Evolutionary conservation across 2,797 vertebrate genomes (phyloP), one percentile per base, ranked within the genome.

Genomic region (Oceanodroma leucorhoa): DNA sequence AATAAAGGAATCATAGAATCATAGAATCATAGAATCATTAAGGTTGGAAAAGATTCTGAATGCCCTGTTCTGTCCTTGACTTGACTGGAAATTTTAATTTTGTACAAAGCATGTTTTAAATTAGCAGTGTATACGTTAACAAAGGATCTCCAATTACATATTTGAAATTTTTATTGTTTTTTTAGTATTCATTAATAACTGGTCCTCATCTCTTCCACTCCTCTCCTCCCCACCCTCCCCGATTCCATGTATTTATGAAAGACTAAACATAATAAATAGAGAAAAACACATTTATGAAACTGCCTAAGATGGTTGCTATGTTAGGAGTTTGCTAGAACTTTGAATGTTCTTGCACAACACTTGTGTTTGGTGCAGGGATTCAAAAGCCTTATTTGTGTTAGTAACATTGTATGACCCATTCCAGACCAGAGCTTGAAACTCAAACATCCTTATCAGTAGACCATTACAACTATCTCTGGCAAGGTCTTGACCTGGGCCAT

Each of bases 221-320:
- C 14, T 61, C 18, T 5, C 5, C 8, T 6, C 20, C 27, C 6
- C 5, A 5, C 14, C 32, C 14, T 10, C 4, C 11, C 13, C 2
- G 1, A 20, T 45, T 55, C n/a, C 43, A 3, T 45, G 22, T 40
- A 40, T 73, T 80, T 53, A n/a, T 40, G 20, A 50, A 66, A 62
- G 21, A 45, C 36, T 62, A 60, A 72, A 67, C 3, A 16, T 26
- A 53, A 60, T 41, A 46, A 40, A 46, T 14, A 64, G 32, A 85
- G 67, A 29, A 54, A 67, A 85, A 13, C 13, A 20, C 26, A 38
- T 54, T 43, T 61, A 24, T 67, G 30, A 83, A 77, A 10, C 12
- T 67, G 22, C n/a, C 15, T 11, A 27, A 20, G 41, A 14, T 62
- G 17, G 6, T 78, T 83, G 24, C 48, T 30, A 1, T 18, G 5